Evolutionary conservation across 2,888 invertebrate genomes (phyloP).

Genomic region (Capitulum mitella): DNA sequence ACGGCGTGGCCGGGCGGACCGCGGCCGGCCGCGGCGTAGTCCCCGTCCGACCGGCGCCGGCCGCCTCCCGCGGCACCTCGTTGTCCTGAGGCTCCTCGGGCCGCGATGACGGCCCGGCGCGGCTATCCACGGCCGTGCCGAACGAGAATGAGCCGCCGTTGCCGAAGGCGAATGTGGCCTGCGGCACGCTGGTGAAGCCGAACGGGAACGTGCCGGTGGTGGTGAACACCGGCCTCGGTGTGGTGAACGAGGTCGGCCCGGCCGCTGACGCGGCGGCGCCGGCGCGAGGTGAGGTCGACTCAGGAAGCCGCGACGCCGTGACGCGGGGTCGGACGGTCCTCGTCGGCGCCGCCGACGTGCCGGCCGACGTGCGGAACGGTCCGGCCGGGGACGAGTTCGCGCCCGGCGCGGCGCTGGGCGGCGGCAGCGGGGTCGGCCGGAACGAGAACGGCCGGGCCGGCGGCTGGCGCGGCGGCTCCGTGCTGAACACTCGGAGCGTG

Average conservation of each 20-base stretch:
- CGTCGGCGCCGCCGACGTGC: no score
- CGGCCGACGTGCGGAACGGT: no score
- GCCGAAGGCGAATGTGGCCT: neutral
- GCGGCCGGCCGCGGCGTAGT: neutral
- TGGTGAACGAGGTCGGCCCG: neutral
- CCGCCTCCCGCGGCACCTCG: neutral
- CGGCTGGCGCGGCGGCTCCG: no score
- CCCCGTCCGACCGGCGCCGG: neutral
- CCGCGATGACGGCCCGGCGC: neutral
- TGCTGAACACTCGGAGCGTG: neutral
- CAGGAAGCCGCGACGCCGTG: no score
- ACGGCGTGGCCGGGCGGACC: neutral
- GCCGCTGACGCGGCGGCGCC: neutral
- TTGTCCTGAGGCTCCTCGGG: neutral
- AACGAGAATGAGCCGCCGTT: neutral
- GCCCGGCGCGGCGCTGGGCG: neutral
- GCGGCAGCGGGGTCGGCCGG: neutral
- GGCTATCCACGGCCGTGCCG: neutral
- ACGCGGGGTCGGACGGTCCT: no score
- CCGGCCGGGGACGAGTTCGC: neutral
- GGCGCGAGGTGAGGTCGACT: neutral
- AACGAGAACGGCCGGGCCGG: no score
- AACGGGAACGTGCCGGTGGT: neutral
- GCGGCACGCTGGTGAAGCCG: constrained; percentile 18
- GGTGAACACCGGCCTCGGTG: neutral